Evolutionary conservation across 2,888 invertebrate species (phyloP), one percentile per base, ranked within the genome.

Genomic region (Leptopilina myrica): DNA sequence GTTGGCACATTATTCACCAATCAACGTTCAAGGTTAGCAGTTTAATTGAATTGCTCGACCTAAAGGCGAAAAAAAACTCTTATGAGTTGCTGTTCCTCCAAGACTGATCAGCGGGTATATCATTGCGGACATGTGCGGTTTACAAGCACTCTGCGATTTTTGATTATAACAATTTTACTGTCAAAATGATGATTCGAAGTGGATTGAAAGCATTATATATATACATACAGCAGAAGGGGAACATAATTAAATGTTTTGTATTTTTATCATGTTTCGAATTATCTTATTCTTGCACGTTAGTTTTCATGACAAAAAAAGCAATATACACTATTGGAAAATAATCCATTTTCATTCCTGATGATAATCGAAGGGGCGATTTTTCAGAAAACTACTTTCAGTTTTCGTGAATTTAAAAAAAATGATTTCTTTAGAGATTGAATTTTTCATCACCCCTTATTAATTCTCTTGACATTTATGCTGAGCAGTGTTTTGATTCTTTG

Each of bases 21-120:
- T 56, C 73, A 73, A 33, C n/a, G 14, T 33, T 33, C 73, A 56
- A 73, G 56, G 73, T n/a, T 73, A 56, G 33, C 56, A 53, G n/a
- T 73, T 73, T 73, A 73, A 56, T 73, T 56, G 73, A 73, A 56
- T 73, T 56, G 56, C 73, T 73, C 53, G 53, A 53, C 26, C 26
- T 69, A 33, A 49, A 33, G 26, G 53, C 67, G 49, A 15, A 69
- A 46, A 15, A 15, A 49, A 49, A 49, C 0, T 49, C 14, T 49
- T 20, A 69, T 49, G 67, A 49, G 49, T 49, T 53, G 53, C 49
- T 69, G 49, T 69, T 69, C 49, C 53, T 69, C 26, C 14, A 12
- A 26, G 20, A 49, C 20, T 67, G 53, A 69, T 20, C n/a, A 9
- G 7, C 14, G 49, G 49, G 49, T 49, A 9, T 56, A 73, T 56